Evolutionary conservation across 2,113 vertebrate species (phyloP).

Genomic region (Channa maculata): DNA sequence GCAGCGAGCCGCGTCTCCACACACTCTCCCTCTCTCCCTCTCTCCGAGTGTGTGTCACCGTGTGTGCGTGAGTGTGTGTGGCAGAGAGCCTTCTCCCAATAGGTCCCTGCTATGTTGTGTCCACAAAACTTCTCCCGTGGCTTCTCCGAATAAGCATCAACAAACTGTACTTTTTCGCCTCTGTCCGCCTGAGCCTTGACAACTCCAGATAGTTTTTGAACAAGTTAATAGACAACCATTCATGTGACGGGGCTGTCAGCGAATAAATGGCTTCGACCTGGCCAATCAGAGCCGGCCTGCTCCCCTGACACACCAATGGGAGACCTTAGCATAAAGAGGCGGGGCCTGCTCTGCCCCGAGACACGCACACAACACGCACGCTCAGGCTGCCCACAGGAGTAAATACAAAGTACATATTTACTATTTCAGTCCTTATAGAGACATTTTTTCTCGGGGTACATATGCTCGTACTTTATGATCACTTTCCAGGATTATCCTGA

Average conservation of each 20-base stretch:
- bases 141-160: constrained; percentile 90
- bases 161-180: constrained; percentile 90
- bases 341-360: constrained; percentile 79
- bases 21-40: constrained; percentile 71
- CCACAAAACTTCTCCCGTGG: constrained; percentile 85
- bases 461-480: background rate
- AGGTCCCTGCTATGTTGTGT: constrained; percentile 79
- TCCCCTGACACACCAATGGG: constrained; percentile 80
- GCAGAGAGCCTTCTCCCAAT: constrained; percentile 78
- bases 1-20: constrained; percentile 71
- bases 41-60: constrained; percentile 40
- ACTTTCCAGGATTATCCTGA: background rate
- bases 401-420: constrained; percentile 86
- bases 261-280: constrained; percentile 96
- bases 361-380: constrained; percentile 42
- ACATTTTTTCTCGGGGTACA: constrained; percentile 81
- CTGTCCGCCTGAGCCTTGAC: constrained; percentile 93
- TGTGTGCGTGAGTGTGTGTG: constrained; percentile 37
- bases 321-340: constrained; percentile 90
- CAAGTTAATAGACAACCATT: constrained; percentile 99
- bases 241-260: constrained; percentile 99
- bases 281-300: constrained; percentile 93
- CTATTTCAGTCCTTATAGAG: constrained; percentile 86
- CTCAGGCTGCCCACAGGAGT: constrained; percentile 81
- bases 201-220: constrained; percentile 99